A percentile compares a stretch with the other conserved stretches of the same genome.
Conservation (phyloP, 2,113 vertebrate species). For the Chloroceryle aenea region DNA sequence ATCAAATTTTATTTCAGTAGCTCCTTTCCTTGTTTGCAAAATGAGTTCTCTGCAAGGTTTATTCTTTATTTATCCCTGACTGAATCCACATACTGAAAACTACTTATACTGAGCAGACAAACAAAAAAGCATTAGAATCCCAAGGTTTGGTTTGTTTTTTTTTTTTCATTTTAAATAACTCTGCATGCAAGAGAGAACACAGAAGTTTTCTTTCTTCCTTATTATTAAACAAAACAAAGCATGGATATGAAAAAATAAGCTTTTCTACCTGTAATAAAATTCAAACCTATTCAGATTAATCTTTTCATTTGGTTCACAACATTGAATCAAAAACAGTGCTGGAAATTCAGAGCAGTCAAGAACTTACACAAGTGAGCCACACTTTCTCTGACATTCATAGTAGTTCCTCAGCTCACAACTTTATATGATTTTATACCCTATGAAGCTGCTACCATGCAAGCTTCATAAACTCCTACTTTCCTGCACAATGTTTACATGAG, state of each 20-base stretch:
- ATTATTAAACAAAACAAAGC: neutral
- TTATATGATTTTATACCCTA: neutral
- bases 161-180: neutral
- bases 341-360: neutral
- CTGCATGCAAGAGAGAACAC: neutral
- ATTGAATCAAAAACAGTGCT: neutral
- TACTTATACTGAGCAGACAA: neutral
- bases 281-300: neutral
- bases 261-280: neutral
- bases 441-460: neutral
- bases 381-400: neutral
- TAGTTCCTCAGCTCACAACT: neutral
- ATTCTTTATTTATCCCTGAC: neutral
- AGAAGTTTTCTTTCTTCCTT: neutral
- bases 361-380: neutral
- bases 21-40: neutral
- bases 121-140: neutral
- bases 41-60: neutral
- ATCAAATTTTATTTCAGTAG: neutral
- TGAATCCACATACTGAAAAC: neutral
- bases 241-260: neutral
- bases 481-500: neutral
- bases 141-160: neutral
- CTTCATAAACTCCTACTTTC: neutral
- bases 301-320: neutral